A percentile compares a stretch with the other conserved stretches of the same genome.
Conservation (phyloP, 2,113 vertebrate species). For the Serinus canaria region DNA sequence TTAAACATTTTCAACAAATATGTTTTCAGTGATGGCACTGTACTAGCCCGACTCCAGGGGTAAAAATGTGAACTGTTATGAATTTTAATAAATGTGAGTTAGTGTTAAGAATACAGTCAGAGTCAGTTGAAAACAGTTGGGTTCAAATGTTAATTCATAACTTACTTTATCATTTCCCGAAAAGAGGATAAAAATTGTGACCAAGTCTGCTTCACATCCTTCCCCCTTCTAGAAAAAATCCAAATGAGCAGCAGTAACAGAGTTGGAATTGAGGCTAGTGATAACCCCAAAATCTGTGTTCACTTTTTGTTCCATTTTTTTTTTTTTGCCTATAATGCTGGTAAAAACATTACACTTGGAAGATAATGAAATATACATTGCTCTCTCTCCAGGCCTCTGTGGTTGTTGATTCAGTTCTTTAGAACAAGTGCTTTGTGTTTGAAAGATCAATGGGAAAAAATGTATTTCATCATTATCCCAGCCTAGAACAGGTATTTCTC, state of each 20-base stretch:
- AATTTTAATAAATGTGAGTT: neutral
- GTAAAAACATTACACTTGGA: neutral
- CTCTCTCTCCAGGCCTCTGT: neutral
- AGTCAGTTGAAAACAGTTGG: neutral
- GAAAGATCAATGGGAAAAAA: neutral
- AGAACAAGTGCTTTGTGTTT: neutral
- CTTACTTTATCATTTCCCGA: neutral
- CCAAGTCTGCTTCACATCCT: neutral
- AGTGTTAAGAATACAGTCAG: neutral
- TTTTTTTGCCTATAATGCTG: neutral
- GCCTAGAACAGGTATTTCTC: neutral
- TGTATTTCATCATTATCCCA: neutral
- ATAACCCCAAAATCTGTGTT: neutral
- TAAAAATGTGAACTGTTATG: neutral
- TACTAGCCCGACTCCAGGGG: neutral
- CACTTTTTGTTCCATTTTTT: neutral
- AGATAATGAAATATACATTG: neutral
- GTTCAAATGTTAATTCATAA: neutral
- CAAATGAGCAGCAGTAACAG: rapidly evolving
- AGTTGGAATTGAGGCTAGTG: neutral
- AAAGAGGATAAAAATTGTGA: neutral
- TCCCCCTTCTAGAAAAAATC: neutral
- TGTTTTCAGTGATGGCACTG: neutral
- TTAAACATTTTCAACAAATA: neutral
- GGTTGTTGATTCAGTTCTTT: neutral